These are phyloP conservation scores for Neosalanx taihuensis DNA, from an alignment of 2,797 vertebrate genomes.

Conservation along the genomic window DNA sequence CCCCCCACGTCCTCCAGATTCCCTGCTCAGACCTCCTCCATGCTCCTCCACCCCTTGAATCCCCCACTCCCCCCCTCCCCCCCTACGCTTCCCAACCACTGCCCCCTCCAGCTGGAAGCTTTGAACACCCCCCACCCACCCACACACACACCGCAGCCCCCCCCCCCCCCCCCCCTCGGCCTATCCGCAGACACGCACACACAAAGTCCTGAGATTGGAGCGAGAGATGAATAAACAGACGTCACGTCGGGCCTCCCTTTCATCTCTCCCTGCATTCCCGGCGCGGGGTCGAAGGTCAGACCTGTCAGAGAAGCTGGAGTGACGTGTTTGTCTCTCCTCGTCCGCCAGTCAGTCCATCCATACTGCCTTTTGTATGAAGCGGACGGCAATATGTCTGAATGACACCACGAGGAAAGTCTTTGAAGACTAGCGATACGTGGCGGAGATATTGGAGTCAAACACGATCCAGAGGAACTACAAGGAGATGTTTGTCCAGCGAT, in stretches of 20 bases:
- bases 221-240: conserved; percentile 28
- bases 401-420: conserved; percentile 4
- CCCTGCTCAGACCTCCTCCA: conserved; percentile 2
- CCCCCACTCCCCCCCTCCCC: conserved; percentile 2
- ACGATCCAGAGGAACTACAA: not conserved
- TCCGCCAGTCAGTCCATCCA: not conserved
- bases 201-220: conserved; percentile 10
- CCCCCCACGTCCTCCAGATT: not conserved
- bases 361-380: not conserved
- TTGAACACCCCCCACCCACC: conserved; percentile 20
- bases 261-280: conserved; percentile 25
- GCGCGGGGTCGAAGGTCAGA: conserved; percentile 20
- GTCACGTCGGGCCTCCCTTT: conserved; percentile 24
- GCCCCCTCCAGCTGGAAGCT: conserved; percentile 45
- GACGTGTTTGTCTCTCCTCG: conserved; percentile 14
- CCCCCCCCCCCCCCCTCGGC: conserved; percentile 15
- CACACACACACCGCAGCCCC: too few species aligned
- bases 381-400: not conserved
- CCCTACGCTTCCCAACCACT: conserved; percentile 11
- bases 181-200: conserved; percentile 7
- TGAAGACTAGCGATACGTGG: not conserved
- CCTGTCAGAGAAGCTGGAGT: conserved; percentile 4
- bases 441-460: not conserved
- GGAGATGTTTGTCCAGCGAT: conserved; percentile 7
- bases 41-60: conserved; percentile 12